Percentiles rank a stretch among this genome's conserved stretches.
Conservation (phyloP, 2,113 vertebrate species). For the Ochotona princeps region DNA sequence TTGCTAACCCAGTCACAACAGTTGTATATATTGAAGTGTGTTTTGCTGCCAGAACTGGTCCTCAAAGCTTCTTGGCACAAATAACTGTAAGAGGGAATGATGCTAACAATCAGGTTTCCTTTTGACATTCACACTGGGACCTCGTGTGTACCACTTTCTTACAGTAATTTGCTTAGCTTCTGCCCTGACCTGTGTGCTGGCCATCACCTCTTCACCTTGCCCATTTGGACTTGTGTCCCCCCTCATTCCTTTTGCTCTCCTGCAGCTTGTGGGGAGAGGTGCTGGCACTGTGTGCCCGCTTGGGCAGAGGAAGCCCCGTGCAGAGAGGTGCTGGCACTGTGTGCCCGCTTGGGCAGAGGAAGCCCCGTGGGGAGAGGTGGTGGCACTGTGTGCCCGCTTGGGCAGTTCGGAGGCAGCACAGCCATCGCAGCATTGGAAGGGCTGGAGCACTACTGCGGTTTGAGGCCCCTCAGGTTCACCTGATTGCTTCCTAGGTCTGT, state of each 20-base stretch:
- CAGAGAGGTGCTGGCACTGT: no score
- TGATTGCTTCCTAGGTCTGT: background rate
- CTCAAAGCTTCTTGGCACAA: background rate
- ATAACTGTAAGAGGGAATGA: background rate
- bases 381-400: background rate
- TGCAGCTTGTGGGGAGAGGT: background rate
- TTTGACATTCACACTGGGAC: background rate
- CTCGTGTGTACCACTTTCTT: background rate
- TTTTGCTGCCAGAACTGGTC: background rate
- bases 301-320: no score
- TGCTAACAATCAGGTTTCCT: background rate
- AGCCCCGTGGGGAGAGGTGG: background rate
- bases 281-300: no score
- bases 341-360: no score
- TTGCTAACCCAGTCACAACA: background rate
- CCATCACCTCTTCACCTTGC: background rate
- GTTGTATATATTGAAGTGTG: background rate
- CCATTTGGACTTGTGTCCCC: background rate
- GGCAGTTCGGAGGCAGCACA: background rate
- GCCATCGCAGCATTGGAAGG: background rate
- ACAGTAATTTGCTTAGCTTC: slow-evolving; percentile 25
- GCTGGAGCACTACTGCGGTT: background rate
- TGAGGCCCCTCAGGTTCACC: background rate
- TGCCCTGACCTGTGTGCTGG: background rate
- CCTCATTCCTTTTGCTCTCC: background rate